Percentiles rank a stretch among this genome's conserved stretches.
These are phyloP conservation scores for Drosophila bocqueti DNA, from an alignment of 1,140 invertebrate genomes.

Conservation along the genomic window DNA sequence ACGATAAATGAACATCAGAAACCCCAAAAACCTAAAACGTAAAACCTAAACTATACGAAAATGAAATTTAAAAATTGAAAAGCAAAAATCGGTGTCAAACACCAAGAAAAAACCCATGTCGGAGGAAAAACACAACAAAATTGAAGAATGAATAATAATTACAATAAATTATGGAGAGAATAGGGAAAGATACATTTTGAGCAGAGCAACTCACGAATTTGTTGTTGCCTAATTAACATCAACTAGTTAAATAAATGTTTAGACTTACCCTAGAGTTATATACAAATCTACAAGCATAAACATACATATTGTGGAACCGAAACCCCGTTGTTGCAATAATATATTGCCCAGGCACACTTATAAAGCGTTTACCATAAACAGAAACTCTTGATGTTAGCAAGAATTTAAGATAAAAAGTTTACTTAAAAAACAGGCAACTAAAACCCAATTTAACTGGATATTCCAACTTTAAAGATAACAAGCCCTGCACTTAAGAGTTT, in stretches of 20 bases:
- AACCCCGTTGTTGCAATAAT: constrained; percentile 61
- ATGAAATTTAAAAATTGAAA: constrained; percentile 68
- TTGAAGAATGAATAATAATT: constrained; percentile 15
- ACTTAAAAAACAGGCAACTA: constrained; percentile 18
- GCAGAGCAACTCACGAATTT: constrained; percentile 69
- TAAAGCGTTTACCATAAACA: constrained; percentile 46
- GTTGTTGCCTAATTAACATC: constrained; percentile 68
- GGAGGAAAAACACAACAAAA: background rate
- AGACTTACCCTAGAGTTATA: constrained; percentile 66
- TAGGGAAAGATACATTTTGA: constrained; percentile 19
- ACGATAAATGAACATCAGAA: constrained; percentile 24
- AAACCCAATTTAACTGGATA: constrained; percentile 14
- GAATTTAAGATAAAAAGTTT: constrained; percentile 41
- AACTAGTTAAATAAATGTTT: constrained; percentile 80
- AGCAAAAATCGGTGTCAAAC: constrained; percentile 80
- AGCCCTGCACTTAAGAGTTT: constrained; percentile 6
- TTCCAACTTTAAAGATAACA: constrained; percentile 1
- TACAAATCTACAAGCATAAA: constrained; percentile 32
- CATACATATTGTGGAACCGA: constrained; percentile 30
- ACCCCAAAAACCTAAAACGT: background rate
- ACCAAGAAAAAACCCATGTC: constrained; percentile 53
- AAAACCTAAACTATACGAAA: constrained; percentile 54
- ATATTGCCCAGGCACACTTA: constrained; percentile 54
- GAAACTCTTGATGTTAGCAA: constrained; percentile 60
- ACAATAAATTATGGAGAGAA: constrained; percentile 17